phyloP scores from a whole-genome alignment of 2,888 invertebrate species.

The Amblyjoppa proteus region DNA sequence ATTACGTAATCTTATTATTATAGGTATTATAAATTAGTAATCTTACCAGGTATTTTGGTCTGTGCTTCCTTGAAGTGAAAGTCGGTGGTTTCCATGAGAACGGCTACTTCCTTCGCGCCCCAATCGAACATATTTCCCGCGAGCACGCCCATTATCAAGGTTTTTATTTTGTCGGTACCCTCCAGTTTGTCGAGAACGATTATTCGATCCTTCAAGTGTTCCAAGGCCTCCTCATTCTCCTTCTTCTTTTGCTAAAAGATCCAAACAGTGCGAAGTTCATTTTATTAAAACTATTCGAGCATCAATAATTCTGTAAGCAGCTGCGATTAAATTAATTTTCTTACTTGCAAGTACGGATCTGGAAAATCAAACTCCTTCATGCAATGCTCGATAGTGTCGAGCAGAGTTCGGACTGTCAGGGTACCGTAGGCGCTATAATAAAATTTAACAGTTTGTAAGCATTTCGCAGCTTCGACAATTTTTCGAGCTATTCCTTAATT shows the following conservation, averaged over 20 bases:
- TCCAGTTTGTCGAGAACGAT: slow-evolving; percentile 89
- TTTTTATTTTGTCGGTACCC: slow-evolving; percentile 82
- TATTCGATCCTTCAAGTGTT: slow-evolving; percentile 89
- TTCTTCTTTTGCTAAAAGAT: slow-evolving; percentile 91
- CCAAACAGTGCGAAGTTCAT: slow-evolving; percentile 7
- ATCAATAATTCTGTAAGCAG: background rate
- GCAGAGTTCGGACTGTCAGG: slow-evolving; percentile 94
- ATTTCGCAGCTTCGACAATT: background rate
- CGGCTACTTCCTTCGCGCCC: slow-evolving; percentile 96
- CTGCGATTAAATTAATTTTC: slow-evolving; percentile 50
- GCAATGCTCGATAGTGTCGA: slow-evolving; percentile 97
- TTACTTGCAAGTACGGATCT: slow-evolving; percentile 91
- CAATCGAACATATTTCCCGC: slow-evolving; percentile 98
- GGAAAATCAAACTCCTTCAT: slow-evolving; percentile 96
- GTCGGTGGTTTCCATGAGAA: slow-evolving; percentile 91
- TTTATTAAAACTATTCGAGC: slow-evolving; percentile 6
- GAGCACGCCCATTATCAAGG: slow-evolving; percentile 87
- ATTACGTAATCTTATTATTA: slow-evolving; percentile 73
- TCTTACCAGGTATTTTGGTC: slow-evolving; percentile 90
- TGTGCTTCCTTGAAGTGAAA: slow-evolving; percentile 95
- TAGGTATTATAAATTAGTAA: background rate
- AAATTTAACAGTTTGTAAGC: background rate
- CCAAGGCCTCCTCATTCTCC: slow-evolving; percentile 94
- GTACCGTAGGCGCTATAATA: slow-evolving; percentile 90
- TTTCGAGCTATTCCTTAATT: background rate